phyloP scores from a whole-genome alignment of 2,888 invertebrate species.

The Blastobasis adustella region DNA sequence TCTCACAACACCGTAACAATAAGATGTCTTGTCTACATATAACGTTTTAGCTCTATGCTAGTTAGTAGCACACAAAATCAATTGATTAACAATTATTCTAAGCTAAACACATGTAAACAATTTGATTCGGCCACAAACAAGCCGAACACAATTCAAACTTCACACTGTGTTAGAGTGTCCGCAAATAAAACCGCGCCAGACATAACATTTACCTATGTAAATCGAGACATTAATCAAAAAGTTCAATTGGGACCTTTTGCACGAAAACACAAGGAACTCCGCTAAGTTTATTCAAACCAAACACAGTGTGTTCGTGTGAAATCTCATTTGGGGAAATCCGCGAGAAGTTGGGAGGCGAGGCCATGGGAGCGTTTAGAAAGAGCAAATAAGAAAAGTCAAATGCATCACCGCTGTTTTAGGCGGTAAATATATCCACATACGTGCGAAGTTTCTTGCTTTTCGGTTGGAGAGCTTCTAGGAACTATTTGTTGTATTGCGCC shows the following conservation, averaged over 20 bases:
- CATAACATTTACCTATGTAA: slow-evolving; percentile 12
- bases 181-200: neutral
- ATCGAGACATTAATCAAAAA: slow-evolving; percentile 17
- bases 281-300: slow-evolving; percentile 37
- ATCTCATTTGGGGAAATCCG: slow-evolving; percentile 44
- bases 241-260: slow-evolving; percentile 25
- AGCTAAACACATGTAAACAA: no score
- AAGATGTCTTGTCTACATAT: no score
- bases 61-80: no score
- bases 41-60: no score
- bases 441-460: no score
- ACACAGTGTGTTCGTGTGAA: slow-evolving; percentile 37
- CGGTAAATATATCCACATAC: no score
- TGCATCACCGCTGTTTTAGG: slow-evolving; percentile 33
- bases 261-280: slow-evolving; percentile 23
- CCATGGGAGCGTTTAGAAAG: slow-evolving; percentile 27
- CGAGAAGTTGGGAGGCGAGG: slow-evolving; percentile 26
- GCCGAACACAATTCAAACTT: neutral
- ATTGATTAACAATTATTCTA: no score
- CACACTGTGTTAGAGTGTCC: neutral
- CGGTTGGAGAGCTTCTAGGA: no score
- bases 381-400: slow-evolving; percentile 37
- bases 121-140: neutral
- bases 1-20: no score
- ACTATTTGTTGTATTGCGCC: no score